These are phyloP conservation scores for Falco berigora DNA, from an alignment of 2,797 vertebrate species.

Conservation along the genomic window DNA sequence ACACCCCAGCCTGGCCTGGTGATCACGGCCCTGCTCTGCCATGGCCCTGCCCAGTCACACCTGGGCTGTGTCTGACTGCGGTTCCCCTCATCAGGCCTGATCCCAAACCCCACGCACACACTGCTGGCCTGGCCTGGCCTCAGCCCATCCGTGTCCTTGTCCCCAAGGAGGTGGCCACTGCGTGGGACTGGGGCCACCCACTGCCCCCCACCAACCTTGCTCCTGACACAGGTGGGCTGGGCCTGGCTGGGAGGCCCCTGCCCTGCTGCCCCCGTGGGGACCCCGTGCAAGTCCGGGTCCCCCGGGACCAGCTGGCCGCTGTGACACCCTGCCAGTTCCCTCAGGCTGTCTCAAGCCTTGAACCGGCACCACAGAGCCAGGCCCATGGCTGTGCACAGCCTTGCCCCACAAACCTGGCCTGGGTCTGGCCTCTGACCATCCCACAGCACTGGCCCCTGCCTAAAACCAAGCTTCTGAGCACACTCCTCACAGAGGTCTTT, in stretches of 20 bases:
- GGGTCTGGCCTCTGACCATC: neutral
- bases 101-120: neutral
- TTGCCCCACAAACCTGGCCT: neutral
- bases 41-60: neutral
- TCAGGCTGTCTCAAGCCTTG: neutral
- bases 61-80: neutral
- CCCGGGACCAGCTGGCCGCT: neutral
- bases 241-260: neutral
- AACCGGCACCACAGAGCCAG: neutral
- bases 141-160: neutral
- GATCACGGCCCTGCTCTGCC: neutral
- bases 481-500: accelerated
- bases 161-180: neutral
- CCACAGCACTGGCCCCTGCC: neutral
- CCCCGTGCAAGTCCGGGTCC: accelerated
- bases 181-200: neutral
- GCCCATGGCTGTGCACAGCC: neutral
- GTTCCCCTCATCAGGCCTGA: neutral
- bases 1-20: neutral
- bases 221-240: neutral
- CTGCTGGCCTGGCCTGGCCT: neutral
- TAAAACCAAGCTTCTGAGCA: neutral
- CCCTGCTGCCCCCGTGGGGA: neutral
- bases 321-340: neutral
- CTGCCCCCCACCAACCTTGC: accelerated